Conservation (phyloP, 1,140 invertebrate genomes). For the Drosophila asahinai region DNA sequence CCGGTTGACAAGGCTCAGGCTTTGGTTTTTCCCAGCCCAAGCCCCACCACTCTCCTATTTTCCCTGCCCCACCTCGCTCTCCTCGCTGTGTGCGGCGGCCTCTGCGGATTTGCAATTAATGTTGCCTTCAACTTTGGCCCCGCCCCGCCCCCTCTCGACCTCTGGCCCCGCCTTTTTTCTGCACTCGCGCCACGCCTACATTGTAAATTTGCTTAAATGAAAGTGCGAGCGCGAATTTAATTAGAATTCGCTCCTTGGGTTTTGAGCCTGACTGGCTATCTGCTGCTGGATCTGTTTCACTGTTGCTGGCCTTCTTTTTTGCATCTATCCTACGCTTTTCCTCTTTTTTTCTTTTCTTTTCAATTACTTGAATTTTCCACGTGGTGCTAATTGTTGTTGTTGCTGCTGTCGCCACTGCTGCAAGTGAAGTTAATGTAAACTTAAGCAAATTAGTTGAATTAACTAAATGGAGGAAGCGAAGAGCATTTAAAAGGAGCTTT, state of each 20-base stretch:
- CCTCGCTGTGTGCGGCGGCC: conserved; percentile 27
- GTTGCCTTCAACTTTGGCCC: conserved; percentile 80
- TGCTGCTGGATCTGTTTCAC: conserved; percentile 52
- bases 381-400: conserved; percentile 55
- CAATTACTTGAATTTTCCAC: conserved; percentile 55
- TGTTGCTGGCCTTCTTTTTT: not conserved
- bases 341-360: conserved; percentile 40
- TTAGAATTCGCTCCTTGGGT: conserved; percentile 65
- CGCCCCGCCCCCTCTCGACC: conserved; percentile 8
- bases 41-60: not conserved
- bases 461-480: conserved; percentile 20
- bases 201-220: conserved; percentile 81
- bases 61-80: not conserved
- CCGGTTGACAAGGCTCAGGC: conserved; percentile 56
- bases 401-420: conserved; percentile 21
- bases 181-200: conserved; percentile 15
- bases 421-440: conserved; percentile 51
- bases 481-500: not conserved
- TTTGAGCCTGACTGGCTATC: conserved; percentile 49
- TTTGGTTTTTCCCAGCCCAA: conserved; percentile 17
- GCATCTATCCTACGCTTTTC: not conserved
- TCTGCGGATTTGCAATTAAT: conserved; percentile 81
- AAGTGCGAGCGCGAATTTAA: conserved; percentile 81
- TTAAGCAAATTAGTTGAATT: conserved; percentile 65
- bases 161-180: conserved; percentile 13